Evolutionary conservation across 2,888 invertebrate species (phyloP).

Genomic region (Autographa gamma): DNA sequence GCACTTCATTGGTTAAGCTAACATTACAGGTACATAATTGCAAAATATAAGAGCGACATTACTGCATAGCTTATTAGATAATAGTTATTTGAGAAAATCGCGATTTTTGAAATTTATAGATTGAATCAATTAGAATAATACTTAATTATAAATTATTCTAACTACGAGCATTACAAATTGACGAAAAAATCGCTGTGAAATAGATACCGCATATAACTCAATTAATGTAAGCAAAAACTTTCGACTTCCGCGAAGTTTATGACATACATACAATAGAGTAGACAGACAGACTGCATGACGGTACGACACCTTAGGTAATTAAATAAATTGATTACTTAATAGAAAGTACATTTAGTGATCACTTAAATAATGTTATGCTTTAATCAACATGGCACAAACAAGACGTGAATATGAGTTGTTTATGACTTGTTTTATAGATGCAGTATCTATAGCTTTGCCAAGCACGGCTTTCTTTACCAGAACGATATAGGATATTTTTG

Average conservation of each 20-base stretch:
- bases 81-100: not conserved
- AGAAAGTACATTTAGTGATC: slow-evolving; percentile 38
- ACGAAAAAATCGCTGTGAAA: slow-evolving; percentile 12
- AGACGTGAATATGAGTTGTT: not conserved
- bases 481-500: not conserved
- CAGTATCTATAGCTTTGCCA: not conserved
- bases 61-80: not conserved
- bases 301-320: slow-evolving; percentile 38
- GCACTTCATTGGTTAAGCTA: slow-evolving; percentile 25
- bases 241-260: slow-evolving; percentile 43
- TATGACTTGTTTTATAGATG: not conserved
- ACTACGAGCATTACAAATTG: slow-evolving; percentile 45
- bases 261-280: slow-evolving; percentile 29
- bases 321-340: slow-evolving; percentile 41
- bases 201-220: slow-evolving; percentile 32
- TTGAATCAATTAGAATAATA: not conserved
- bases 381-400: slow-evolving; percentile 15
- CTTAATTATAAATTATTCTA: not conserved
- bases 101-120: not conserved
- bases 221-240: slow-evolving; percentile 41
- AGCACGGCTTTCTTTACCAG: not conserved
- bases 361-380: slow-evolving; percentile 26
- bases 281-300: slow-evolving; percentile 28
- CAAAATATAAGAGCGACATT: no score
- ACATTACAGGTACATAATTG: not conserved